phyloP scores from a whole-genome alignment of 2,113 vertebrate species.

The Rhea pennata region DNA sequence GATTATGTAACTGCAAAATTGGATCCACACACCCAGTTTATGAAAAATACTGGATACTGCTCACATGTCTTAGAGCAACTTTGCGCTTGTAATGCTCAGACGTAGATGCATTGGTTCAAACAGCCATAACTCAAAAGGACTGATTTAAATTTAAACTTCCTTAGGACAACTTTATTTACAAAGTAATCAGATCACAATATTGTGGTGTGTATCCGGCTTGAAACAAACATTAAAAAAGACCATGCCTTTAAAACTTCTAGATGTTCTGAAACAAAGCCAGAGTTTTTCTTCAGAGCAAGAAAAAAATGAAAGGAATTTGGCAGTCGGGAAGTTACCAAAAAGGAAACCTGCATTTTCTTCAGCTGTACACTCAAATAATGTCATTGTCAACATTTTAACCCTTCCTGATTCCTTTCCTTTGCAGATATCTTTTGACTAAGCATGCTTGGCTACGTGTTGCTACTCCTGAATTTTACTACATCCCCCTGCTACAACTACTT shows the following conservation, averaged over 20 bases:
- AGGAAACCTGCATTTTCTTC: not conserved
- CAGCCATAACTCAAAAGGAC: not conserved
- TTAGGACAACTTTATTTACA: not conserved
- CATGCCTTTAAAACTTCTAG: not conserved
- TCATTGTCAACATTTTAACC: not conserved
- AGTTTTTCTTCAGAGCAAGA: not conserved
- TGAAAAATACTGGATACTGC: not conserved
- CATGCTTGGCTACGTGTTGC: not conserved
- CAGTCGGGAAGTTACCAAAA: not conserved
- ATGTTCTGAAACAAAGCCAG: not conserved
- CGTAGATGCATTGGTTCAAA: rapidly evolving
- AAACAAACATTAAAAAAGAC: not conserved
- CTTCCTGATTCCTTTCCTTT: not conserved
- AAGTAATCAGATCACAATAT: not conserved
- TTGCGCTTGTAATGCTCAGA: not conserved
- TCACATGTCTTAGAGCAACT: rapidly evolving
- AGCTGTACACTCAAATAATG: not conserved
- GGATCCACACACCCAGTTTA: not conserved
- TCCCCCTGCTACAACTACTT: not conserved
- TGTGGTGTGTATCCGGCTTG: not conserved
- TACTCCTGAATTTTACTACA: not conserved
- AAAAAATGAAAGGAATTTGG: not conserved
- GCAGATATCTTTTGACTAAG: not conserved
- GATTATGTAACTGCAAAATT: conserved; percentile 1
- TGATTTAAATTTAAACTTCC: not conserved